Percentiles rank a stretch among this genome's conserved stretches.
These are phyloP conservation scores for Pyralis farinalis DNA, from an alignment of 2,888 invertebrate genomes.

Conservation along the genomic window DNA sequence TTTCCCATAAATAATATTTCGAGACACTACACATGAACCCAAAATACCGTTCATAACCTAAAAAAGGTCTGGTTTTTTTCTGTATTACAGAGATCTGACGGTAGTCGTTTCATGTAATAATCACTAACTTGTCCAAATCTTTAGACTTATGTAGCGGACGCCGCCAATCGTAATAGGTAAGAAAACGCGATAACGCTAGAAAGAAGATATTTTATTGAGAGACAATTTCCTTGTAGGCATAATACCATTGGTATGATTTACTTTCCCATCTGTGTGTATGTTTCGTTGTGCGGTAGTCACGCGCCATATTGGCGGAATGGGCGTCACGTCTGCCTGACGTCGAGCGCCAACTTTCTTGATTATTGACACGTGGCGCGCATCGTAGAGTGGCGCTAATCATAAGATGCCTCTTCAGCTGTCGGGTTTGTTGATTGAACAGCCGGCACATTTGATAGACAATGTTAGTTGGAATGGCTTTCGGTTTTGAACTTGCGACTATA, in stretches of 20 bases:
- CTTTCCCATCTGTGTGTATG: slow-evolving; percentile 13
- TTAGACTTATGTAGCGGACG: too few species aligned
- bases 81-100: too few species aligned
- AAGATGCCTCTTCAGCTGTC: slow-evolving; percentile 27
- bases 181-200: too few species aligned
- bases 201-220: too few species aligned
- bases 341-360: slow-evolving; percentile 70
- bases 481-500: neutral
- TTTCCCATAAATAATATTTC: too few species aligned
- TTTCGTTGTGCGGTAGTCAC: slow-evolving; percentile 35
- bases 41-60: too few species aligned
- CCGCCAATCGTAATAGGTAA: too few species aligned
- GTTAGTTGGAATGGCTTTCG: slow-evolving; percentile 1
- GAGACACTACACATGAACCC: too few species aligned
- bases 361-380: slow-evolving; percentile 68
- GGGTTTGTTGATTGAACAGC: slow-evolving; percentile 25
- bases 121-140: too few species aligned
- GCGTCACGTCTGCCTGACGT: slow-evolving; percentile 56
- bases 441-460: slow-evolving; percentile 5
- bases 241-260: neutral
- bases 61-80: too few species aligned
- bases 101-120: too few species aligned
- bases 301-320: slow-evolving; percentile 60
- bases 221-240: neutral
- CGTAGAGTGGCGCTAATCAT: slow-evolving; percentile 40